These are phyloP conservation scores for Epirrhoe alternata DNA, from an alignment of 2,888 invertebrate genomes.

Conservation along the genomic window DNA sequence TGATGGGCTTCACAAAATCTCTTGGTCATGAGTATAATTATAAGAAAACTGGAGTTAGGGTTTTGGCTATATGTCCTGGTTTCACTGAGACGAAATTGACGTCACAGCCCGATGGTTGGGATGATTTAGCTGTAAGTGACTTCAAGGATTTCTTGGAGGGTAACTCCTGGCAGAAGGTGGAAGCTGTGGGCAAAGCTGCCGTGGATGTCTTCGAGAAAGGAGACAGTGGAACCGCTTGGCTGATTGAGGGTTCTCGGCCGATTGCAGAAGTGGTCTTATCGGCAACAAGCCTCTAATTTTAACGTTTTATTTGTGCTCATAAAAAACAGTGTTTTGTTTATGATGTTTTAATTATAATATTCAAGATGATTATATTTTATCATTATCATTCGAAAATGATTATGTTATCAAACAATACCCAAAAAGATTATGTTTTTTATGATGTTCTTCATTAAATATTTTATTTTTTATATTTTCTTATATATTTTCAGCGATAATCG, in stretches of 20 bases:
- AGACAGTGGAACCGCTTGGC: conserved; percentile 82
- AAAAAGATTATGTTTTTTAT: too few species aligned
- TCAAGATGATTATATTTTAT: too few species aligned
- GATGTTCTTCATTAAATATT: too few species aligned
- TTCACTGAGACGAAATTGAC: conserved; percentile 67
- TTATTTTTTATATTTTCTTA: too few species aligned
- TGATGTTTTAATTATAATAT: background rate
- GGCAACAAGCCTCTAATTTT: conserved; percentile 28
- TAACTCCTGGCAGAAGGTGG: conserved; percentile 58
- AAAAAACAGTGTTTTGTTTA: background rate
- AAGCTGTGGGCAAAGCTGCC: conserved; percentile 58
- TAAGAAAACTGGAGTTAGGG: conserved; percentile 71
- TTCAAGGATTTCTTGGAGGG: conserved; percentile 44
- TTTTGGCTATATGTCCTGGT: conserved; percentile 78
- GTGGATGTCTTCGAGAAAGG: conserved; percentile 65
- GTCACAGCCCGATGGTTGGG: conserved; percentile 37
- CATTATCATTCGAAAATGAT: too few species aligned
- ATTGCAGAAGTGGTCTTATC: conserved; percentile 49
- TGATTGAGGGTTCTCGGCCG: conserved; percentile 73
- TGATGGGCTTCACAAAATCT: conserved; percentile 75
- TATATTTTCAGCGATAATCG: too few species aligned
- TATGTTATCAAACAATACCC: too few species aligned
- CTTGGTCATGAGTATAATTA: conserved; percentile 68
- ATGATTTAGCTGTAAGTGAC: conserved; percentile 44
- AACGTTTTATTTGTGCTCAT: background rate